Evolutionary conservation across 2,797 vertebrate species (phyloP), one percentile per base, ranked within the genome.

Genomic region (Tachyglossus aculeatus): DNA sequence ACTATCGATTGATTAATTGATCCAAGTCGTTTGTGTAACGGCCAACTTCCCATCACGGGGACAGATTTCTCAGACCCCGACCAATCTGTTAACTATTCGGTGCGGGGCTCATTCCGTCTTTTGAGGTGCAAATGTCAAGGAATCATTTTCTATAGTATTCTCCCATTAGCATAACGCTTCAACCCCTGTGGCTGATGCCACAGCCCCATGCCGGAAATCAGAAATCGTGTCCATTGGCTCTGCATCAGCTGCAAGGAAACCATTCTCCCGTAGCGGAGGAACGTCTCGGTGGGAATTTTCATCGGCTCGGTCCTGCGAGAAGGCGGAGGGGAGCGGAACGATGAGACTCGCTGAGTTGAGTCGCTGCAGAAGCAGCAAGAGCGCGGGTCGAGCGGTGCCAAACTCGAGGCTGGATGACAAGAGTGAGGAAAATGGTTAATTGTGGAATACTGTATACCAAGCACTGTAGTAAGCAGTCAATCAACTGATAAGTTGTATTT

Each of bases 1-100:
- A n/a, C n/a, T 57, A 59, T 76, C 24, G 16, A 80, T 65, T 78
- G 78, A 76, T 83, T 45, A 69, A 66, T 56, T 12, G 5, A 47
- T 43, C 9, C 32, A 58, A 34, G 39, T 69, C n/a, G 39, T 47
- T 67, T 74, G 56, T 69, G 21, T 71, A 75, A 61, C 47, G 41
- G 56, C 39, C 60, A 78, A 53, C 74, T 77, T 64, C 66, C 29
- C 52, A 66, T 27, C 66, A 67, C 45, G 32, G 21, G 34, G 27
- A 56, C 53, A 76, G 50, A 73, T 53, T 84, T 80, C 50, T n/a
- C 41, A 61, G 38, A 48, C 47, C 57, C 45, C 64, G 18, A 71
- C n/a, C n/a, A 81, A 74, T 52, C 68, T 51, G 54, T 69, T 69
- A 32, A 29, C 44, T 66, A 4, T 71, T 37, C 33, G 56, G 37